These are phyloP conservation scores for Trichogramma dendrolimi DNA, from an alignment of 2,888 invertebrate genomes.

Conservation along the genomic window DNA sequence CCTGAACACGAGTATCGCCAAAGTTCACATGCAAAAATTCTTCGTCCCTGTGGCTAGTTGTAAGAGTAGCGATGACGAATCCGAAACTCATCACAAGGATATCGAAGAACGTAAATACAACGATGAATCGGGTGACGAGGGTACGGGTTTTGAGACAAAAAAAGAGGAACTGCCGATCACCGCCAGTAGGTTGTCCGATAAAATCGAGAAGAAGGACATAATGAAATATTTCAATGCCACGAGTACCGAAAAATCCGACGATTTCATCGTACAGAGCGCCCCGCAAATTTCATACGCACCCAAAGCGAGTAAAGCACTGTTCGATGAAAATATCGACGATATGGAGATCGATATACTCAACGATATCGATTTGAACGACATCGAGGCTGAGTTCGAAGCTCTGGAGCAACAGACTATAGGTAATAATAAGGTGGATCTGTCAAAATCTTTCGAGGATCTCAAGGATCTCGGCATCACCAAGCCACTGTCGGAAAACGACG, in stretches of 20 bases:
- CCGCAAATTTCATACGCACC: background rate
- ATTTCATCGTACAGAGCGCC: background rate
- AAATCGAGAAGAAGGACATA: constrained; percentile 43
- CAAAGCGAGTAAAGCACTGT: background rate
- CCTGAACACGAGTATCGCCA: constrained; percentile 43
- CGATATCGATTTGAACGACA: constrained; percentile 18
- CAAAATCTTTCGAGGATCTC: background rate
- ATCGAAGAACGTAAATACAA: background rate
- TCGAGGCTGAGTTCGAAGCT: constrained; percentile 22
- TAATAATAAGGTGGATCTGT: constrained; percentile 20
- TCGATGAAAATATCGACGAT: constrained; percentile 20
- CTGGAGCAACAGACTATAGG: constrained; percentile 21
- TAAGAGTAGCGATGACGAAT: background rate
- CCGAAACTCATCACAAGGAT: constrained; percentile 16
- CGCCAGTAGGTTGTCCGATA: constrained; percentile 38
- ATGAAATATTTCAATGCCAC: constrained; percentile 41
- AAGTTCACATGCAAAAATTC: constrained; percentile 43
- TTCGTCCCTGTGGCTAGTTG: constrained; percentile 29
- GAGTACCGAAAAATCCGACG: constrained; percentile 11
- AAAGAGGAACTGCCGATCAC: background rate
- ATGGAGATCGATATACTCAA: constrained; percentile 33
- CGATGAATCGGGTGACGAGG: constrained; percentile 9
- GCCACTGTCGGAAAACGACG: background rate
- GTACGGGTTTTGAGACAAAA: background rate
- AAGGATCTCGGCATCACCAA: constrained; percentile 1